Conservation (phyloP, 53 echinoderm and acorn worm species). For the Paelopatides confundens region DNA sequence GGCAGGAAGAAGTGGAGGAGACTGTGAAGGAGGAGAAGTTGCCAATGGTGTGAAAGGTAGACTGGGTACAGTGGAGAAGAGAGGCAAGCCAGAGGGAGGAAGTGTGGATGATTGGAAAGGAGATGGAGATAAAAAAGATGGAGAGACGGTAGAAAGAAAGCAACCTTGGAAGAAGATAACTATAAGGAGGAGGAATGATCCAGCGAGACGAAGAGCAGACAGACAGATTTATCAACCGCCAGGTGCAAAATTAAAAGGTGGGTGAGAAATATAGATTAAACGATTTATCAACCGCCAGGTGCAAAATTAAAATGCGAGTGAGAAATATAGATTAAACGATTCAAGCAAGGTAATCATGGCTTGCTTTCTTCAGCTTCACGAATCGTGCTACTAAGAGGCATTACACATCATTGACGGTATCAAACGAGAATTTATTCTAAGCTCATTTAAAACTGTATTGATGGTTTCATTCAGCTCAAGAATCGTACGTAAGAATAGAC, state of each 20-base stretch:
- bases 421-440: too few relatives aligned
- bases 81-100: too few relatives aligned
- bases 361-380: too few relatives aligned
- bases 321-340: neutral
- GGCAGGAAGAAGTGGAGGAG: neutral
- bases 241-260: constrained; percentile 34
- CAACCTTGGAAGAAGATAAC: neutral
- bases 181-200: constrained; percentile 9
- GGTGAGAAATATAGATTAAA: neutral
- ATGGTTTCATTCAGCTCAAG: too few relatives aligned
- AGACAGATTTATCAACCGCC: constrained; percentile 43
- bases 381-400: too few relatives aligned
- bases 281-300: constrained; percentile 34
- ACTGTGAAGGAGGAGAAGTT: neutral
- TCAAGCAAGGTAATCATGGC: too few relatives aligned
- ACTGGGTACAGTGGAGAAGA: neutral
- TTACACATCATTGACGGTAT: too few relatives aligned
- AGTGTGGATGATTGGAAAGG: neutral
- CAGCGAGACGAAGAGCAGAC: constrained; percentile 39
- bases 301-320: constrained; percentile 29
- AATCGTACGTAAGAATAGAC: too few relatives aligned
- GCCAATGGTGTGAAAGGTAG: neutral
- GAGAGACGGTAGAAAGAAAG: neutral
- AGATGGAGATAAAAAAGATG: neutral
- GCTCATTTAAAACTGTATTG: too few relatives aligned